Evolutionary conservation across 2,888 invertebrate genomes (phyloP).

Genomic region (Agrochola litura): DNA sequence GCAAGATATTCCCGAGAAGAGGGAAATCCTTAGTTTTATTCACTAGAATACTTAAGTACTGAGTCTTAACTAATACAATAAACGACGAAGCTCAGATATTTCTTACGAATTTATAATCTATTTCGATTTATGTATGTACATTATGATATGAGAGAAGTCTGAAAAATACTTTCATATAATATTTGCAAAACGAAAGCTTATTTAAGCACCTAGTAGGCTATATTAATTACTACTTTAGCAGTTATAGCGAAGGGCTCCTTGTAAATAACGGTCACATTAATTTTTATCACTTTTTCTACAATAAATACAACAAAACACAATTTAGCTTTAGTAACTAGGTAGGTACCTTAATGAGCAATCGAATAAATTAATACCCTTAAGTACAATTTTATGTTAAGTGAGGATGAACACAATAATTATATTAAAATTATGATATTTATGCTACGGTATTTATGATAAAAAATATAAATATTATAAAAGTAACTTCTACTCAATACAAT

Average conservation of each 20-base stretch:
- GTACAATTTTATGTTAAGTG: conserved; percentile 57
- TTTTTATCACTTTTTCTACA: conserved; percentile 65
- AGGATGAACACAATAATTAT: conserved; percentile 39
- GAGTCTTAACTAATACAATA: conserved; percentile 85
- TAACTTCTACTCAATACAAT: conserved; percentile 10
- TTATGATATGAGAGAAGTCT: conserved; percentile 87
- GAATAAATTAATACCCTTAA: conserved; percentile 66
- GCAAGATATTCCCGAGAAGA: conserved; percentile 82
- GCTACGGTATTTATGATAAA: conserved; percentile 24
- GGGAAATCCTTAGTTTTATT: conserved; percentile 82
- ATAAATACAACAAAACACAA: conserved; percentile 63
- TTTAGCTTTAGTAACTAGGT: conserved; percentile 64
- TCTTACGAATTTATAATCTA: conserved; percentile 85
- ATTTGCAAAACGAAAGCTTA: conserved; percentile 82
- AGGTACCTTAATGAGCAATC: conserved; percentile 70
- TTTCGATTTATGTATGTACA: conserved; percentile 87
- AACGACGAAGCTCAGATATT: conserved; percentile 90
- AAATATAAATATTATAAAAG: conserved; percentile 8
- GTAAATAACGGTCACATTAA: conserved; percentile 64
- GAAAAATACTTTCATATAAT: conserved; percentile 75
- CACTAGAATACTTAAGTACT: conserved; percentile 86
- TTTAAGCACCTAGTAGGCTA: conserved; percentile 82
- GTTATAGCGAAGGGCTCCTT: conserved; percentile 66
- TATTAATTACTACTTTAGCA: conserved; percentile 71
- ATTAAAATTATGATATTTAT: conserved; percentile 40